A percentile compares a stretch with the other conserved stretches of the same genome.
These are phyloP conservation scores for Lepidurus packardi DNA, from an alignment of 1,140 invertebrate genomes.

Conservation along the genomic window DNA sequence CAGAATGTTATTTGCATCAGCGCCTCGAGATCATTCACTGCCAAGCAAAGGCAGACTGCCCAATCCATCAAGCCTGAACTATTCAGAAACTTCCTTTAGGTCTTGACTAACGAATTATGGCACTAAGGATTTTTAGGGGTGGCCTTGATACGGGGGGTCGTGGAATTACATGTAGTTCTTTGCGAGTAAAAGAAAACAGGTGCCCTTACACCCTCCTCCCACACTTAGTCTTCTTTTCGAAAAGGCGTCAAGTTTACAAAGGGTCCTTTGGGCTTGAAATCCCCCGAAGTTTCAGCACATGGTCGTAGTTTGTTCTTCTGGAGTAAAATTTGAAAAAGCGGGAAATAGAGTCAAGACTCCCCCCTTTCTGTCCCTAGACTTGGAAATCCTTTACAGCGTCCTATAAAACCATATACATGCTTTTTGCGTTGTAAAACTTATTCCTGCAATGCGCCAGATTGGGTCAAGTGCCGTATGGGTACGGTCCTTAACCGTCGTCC, in stretches of 20 bases:
- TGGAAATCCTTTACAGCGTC: background rate
- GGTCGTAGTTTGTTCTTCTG: background rate
- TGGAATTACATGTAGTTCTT: background rate
- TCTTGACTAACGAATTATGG: background rate
- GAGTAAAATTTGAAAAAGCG: too few relatives aligned
- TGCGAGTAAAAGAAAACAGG: conserved; percentile 15
- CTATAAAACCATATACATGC: background rate
- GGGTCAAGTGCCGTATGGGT: conserved; percentile 1
- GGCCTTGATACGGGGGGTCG: too few relatives aligned
- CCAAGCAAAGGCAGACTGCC: background rate
- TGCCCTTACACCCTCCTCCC: background rate
- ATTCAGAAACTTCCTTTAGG: background rate
- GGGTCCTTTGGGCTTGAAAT: background rate
- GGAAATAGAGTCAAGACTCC: too few relatives aligned
- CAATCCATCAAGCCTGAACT: background rate
- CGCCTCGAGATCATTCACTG: conserved; percentile 17
- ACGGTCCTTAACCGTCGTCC: background rate
- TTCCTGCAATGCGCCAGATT: background rate
- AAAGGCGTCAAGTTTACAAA: background rate
- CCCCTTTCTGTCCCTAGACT: background rate
- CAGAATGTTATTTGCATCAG: conserved; percentile 10
- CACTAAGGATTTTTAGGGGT: background rate
- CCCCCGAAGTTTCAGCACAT: background rate
- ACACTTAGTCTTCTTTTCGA: background rate
- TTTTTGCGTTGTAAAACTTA: background rate